Evolutionary conservation across 2,797 vertebrate genomes (phyloP), one percentile per base, ranked within the genome.

Genomic region (Carduelis carduelis): DNA sequence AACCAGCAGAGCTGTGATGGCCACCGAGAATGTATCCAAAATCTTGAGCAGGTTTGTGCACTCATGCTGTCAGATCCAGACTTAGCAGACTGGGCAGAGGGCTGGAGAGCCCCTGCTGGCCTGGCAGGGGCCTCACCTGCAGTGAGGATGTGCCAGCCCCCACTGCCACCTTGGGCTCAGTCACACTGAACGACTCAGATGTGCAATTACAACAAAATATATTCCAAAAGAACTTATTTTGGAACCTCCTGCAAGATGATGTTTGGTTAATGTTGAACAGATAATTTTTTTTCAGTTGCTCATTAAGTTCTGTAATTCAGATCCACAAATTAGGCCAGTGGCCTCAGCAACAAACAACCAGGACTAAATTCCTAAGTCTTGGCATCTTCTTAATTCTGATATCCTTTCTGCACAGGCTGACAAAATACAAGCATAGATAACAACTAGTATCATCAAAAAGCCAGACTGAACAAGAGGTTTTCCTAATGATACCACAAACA

Each of bases 161-260:
- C 47, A 4, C 17, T 37, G 22, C 10, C 49, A 64, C 34, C 52
- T 13, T 27, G 34, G 39, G 26, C 55, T 77, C 59, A 23, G 34
- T 0, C 30, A 39, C 70, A 70, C 57, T 0, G 4, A 46, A 14
- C 1, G 3, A 65, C 47, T 0, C 3, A 66, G 32, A 71, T 8
- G 35, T 12, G 23, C 46, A 55, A 77, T 22, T 28, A 46, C 46
- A 87, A 41, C 3, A 30, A 43, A 52, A 60, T 13, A 6, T 14
- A 30, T 49, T 86, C 49, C 53, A 47, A 59, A 63, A 69, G 5
- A 80, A 21, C 8, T 18, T 20, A 14, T 60, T 82, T 74, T 74
- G n/a, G 28, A 82, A 65, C n/a, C 57, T 24, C 28, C 44, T 47
- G 50, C 35, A 88, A 86, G 34, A 82, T 16, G 5, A 60, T 59